Percentiles rank a stretch among this genome's conserved stretches.
These are phyloP conservation scores for Drosophila kepulauana DNA, from an alignment of 1,140 invertebrate genomes.

Conservation along the genomic window DNA sequence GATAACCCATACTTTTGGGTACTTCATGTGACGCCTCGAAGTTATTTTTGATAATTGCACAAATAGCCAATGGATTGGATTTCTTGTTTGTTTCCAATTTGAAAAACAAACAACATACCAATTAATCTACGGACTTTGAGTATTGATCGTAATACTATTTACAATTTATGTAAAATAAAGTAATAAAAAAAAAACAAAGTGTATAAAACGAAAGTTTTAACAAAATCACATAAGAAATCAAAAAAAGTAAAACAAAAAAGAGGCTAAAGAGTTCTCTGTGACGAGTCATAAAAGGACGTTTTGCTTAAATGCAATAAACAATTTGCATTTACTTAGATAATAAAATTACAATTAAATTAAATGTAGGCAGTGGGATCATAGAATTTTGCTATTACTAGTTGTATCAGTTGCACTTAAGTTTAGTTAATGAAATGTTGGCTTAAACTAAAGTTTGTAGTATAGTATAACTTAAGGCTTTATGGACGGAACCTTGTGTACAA, in stretches of 20 bases:
- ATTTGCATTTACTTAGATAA: neutral
- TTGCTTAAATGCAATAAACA: neutral
- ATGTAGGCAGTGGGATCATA: slow-evolving; percentile 21
- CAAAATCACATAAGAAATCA: slow-evolving; percentile 71
- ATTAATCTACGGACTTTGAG: slow-evolving; percentile 77
- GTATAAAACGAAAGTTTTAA: slow-evolving; percentile 56
- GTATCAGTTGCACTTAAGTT: slow-evolving; percentile 22
- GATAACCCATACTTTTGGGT: slow-evolving; percentile 16
- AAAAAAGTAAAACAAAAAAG: slow-evolving; percentile 24
- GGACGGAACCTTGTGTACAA: slow-evolving; percentile 65
- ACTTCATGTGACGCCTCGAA: slow-evolving; percentile 32
- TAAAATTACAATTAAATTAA: slow-evolving; percentile 9
- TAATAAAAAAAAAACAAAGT: slow-evolving; percentile 57
- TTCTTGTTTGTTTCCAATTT: slow-evolving; percentile 44
- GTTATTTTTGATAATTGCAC: slow-evolving; percentile 73
- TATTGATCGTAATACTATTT: slow-evolving; percentile 63
- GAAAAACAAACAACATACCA: slow-evolving; percentile 40
- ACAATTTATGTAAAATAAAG: slow-evolving; percentile 40
- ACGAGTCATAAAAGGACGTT: slow-evolving; percentile 24
- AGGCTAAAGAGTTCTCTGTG: slow-evolving; percentile 7
- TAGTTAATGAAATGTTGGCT: neutral
- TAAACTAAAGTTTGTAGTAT: slow-evolving; percentile 6
- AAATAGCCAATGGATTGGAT: slow-evolving; percentile 78
- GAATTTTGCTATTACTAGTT: slow-evolving; percentile 12
- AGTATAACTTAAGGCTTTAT: slow-evolving; percentile 56